Evolutionary conservation across 1,140 invertebrate species (phyloP).

Genomic region (Papilio machaon): DNA sequence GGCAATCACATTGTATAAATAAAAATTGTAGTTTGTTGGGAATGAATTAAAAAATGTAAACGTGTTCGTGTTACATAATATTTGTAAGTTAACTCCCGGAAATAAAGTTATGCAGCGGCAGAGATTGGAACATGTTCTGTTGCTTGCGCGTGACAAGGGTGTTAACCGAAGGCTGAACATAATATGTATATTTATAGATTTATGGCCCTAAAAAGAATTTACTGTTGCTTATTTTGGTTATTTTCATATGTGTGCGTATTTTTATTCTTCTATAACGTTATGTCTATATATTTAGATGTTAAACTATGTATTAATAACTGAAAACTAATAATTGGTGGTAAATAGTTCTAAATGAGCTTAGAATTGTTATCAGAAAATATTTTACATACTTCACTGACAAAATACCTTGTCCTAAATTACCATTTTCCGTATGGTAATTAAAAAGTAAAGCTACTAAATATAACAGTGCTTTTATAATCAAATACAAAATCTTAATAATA

Average conservation of each 20-base stretch:
- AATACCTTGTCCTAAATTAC: too few relatives aligned
- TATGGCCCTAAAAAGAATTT: background rate
- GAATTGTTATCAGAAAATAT: too few relatives aligned
- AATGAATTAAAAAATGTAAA: constrained; percentile 11
- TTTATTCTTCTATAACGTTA: background rate
- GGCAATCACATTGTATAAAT: background rate
- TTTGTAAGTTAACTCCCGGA: constrained; percentile 18
- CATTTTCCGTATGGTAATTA: too few relatives aligned
- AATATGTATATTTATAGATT: constrained; percentile 14
- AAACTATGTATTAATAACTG: too few relatives aligned
- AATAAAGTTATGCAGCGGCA: constrained; percentile 19
- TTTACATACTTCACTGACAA: too few relatives aligned
- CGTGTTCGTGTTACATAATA: background rate
- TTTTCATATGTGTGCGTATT: background rate
- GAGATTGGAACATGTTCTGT: constrained; percentile 23
- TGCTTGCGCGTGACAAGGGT: constrained; percentile 12
- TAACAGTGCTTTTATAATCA: too few relatives aligned
- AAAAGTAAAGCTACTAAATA: too few relatives aligned
- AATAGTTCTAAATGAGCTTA: too few relatives aligned
- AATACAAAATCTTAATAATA: too few relatives aligned
- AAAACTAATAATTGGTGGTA: too few relatives aligned
- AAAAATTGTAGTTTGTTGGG: background rate
- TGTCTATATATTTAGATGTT: too few relatives aligned
- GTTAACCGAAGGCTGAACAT: background rate
- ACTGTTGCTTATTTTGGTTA: background rate